Percentiles rank a stretch among this genome's conserved stretches.
Evolutionary conservation across 2,888 invertebrate species (phyloP).

Genomic region (Nymphalis c-album): DNA sequence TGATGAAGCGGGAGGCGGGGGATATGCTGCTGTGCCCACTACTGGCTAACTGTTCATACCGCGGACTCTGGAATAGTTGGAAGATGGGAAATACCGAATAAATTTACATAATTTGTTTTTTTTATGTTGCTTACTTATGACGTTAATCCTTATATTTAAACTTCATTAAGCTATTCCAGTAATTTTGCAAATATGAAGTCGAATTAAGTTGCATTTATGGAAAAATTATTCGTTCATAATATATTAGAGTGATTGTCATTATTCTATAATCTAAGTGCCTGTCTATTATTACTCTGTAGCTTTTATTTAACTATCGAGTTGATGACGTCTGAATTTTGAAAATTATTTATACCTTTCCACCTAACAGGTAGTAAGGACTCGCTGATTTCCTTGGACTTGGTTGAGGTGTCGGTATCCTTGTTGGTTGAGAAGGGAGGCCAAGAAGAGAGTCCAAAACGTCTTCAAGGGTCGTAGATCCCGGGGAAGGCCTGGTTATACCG

Average conservation of each 20-base stretch:
- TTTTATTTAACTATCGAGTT: not conserved
- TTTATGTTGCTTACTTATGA: no score
- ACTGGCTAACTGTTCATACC: slow-evolving; percentile 76
- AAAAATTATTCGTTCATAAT: not conserved
- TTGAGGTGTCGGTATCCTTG: slow-evolving; percentile 88
- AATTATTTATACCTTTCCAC: slow-evolving; percentile 66
- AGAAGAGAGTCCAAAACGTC: slow-evolving; percentile 96
- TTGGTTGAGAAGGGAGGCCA: slow-evolving; percentile 87
- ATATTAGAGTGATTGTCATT: not conserved
- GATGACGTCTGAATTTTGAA: no score
- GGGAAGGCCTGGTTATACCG: slow-evolving; percentile 84
- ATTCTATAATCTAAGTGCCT: no score
- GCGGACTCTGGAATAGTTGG: slow-evolving; percentile 60
- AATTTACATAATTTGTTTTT: no score
- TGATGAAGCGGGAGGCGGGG: slow-evolving; percentile 66
- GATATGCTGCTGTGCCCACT: slow-evolving; percentile 75
- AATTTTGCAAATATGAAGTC: no score
- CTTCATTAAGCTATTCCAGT: no score
- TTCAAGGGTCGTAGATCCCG: slow-evolving; percentile 93
- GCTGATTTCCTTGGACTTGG: slow-evolving; percentile 76
- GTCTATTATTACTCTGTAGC: no score
- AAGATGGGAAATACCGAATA: not conserved
- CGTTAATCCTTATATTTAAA: no score
- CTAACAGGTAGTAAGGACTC: slow-evolving; percentile 75
- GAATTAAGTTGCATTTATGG: not conserved